Evolutionary conservation across 2,888 invertebrate genomes (phyloP).

Genomic region (Drosophila anomalata): DNA sequence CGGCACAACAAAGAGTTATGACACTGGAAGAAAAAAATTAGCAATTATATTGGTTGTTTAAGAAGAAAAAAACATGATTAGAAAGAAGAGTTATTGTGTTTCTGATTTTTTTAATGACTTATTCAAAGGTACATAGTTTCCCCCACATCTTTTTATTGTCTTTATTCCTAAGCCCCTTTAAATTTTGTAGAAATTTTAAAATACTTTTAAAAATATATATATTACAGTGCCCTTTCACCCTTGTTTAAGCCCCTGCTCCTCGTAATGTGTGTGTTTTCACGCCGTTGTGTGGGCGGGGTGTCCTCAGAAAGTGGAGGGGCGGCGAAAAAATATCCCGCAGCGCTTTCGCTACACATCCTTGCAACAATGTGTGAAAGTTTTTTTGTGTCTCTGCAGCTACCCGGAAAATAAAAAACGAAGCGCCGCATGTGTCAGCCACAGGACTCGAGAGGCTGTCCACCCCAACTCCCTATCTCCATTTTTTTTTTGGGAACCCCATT

Average conservation of each 20-base stretch:
- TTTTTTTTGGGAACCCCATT: slow-evolving; percentile 16
- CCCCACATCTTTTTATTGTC: neutral
- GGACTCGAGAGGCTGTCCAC: slow-evolving; percentile 48
- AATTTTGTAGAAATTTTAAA: neutral
- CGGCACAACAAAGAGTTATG: slow-evolving; percentile 53
- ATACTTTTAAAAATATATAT: neutral
- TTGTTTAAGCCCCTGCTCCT: slow-evolving; percentile 8
- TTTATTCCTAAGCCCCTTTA: neutral
- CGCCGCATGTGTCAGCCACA: slow-evolving; percentile 81
- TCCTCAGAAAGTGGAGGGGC: slow-evolving; percentile 26
- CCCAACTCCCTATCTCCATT: neutral
- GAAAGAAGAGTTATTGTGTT: too few relatives aligned
- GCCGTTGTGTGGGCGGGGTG: slow-evolving; percentile 42
- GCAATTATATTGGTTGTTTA: neutral
- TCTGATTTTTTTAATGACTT: too few relatives aligned
- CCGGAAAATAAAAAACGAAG: slow-evolving; percentile 53
- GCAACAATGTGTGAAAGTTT: slow-evolving; percentile 81
- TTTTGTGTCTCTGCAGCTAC: slow-evolving; percentile 48
- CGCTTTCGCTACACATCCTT: slow-evolving; percentile 71
- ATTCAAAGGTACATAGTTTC: too few relatives aligned
- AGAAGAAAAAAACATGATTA: too few relatives aligned
- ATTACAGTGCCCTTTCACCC: slow-evolving; percentile 16
- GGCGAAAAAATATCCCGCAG: slow-evolving; percentile 73
- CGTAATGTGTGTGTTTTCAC: slow-evolving; percentile 73
- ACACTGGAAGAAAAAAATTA: slow-evolving; percentile 4